A percentile compares a stretch with the other conserved stretches of the same genome.
These are phyloP conservation scores for Prinia subflava DNA, from an alignment of 2,113 vertebrate species.

Conservation along the genomic window DNA sequence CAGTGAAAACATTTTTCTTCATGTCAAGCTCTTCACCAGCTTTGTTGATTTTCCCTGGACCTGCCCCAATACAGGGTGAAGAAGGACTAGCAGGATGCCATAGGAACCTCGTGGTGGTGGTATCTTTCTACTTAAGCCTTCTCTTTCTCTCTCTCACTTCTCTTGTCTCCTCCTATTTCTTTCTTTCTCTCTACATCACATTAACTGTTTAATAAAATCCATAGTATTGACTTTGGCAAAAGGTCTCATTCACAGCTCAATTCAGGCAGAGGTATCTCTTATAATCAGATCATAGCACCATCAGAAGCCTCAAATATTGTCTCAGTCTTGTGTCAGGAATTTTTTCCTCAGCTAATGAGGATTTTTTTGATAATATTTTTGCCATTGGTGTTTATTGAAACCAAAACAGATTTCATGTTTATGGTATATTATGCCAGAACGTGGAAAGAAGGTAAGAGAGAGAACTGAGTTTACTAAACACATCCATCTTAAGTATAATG, in stretches of 20 bases:
- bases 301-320: background rate
- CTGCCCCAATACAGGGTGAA: background rate
- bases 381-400: background rate
- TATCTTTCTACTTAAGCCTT: background rate
- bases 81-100: background rate
- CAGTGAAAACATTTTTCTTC: background rate
- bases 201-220: background rate
- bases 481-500: background rate
- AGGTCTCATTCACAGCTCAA: background rate
- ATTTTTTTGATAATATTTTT: background rate
- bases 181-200: background rate
- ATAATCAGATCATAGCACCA: background rate
- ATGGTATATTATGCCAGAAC: background rate
- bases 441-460: background rate
- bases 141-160: background rate
- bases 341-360: background rate
- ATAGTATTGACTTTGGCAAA: background rate
- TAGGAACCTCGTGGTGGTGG: background rate
- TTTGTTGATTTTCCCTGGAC: background rate
- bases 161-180: background rate
- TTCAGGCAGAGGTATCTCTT: background rate
- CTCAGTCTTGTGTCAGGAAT: background rate
- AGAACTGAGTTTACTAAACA: background rate
- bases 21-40: background rate
- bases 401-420: rapidly evolving